Conservation (phyloP, 2,797 vertebrate species). For the Peromyscus aztecus region DNA sequence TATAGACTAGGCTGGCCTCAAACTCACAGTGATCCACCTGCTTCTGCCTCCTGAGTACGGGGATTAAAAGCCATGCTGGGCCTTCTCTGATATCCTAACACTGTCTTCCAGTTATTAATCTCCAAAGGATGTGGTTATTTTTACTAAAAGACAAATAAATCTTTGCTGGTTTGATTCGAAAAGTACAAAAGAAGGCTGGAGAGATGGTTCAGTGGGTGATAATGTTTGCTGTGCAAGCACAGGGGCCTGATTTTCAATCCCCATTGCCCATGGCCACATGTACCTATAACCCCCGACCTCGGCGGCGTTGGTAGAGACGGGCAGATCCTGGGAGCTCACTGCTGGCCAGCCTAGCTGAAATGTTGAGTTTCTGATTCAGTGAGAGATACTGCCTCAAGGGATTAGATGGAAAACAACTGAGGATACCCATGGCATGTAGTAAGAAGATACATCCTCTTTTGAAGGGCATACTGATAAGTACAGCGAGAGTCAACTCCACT, state of each 20-base stretch:
- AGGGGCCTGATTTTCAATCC: neutral
- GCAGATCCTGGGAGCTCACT: neutral
- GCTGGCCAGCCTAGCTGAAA: neutral
- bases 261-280: neutral
- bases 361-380: neutral
- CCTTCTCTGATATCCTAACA: constrained; percentile 16
- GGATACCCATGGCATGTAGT: neutral
- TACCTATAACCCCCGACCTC: neutral
- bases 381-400: neutral
- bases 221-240: neutral
- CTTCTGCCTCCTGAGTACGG: neutral
- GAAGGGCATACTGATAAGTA: neutral
- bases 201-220: neutral
- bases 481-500: neutral
- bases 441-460: neutral
- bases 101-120: neutral
- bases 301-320: neutral
- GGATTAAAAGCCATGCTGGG: neutral
- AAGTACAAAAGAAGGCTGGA: neutral
- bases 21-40: neutral
- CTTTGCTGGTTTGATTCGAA: constrained; percentile 41
- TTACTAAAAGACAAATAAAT: neutral
- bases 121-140: constrained; percentile 16
- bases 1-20: neutral
- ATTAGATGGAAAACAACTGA: neutral